phyloP scores from a whole-genome alignment of 2,113 vertebrate species.

The Corvus moneduloides region DNA sequence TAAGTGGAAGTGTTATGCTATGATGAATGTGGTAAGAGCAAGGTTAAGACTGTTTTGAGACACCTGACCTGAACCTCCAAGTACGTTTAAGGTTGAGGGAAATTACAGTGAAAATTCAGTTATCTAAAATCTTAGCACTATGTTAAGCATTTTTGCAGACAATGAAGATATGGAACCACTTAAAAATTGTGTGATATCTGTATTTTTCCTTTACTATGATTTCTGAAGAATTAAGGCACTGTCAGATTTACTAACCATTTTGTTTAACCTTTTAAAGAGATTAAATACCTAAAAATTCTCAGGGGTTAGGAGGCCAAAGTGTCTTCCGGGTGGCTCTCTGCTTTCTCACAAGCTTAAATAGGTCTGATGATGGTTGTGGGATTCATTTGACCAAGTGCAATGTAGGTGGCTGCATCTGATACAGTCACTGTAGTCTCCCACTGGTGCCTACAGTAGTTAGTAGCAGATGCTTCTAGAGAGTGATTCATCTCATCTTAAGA shows the following conservation, averaged over 20 bases:
- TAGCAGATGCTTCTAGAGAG: conserved; percentile 22
- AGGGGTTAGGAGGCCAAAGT: background rate
- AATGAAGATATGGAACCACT: background rate
- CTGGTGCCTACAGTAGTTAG: background rate
- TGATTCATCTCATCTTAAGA: conserved; percentile 27
- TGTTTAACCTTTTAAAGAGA: background rate
- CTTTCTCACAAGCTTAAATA: background rate
- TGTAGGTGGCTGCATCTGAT: conserved; percentile 40
- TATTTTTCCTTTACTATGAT: background rate
- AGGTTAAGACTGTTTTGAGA: background rate
- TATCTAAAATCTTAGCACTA: background rate
- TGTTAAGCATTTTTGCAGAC: background rate
- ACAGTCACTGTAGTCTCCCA: background rate
- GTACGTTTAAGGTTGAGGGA: background rate
- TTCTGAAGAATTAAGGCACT: background rate
- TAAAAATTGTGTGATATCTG: background rate
- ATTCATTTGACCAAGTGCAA: background rate
- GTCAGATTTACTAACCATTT: background rate
- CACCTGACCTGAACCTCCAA: background rate
- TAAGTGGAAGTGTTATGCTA: background rate
- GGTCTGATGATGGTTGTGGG: background rate
- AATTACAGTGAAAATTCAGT: background rate
- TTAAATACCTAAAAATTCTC: background rate
- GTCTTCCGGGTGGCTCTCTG: background rate
- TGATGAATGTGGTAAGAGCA: background rate